Base-by-base conservation (phyloP, 1,140 invertebrate genomes). In the Drosophila ficusphila region DNA sequence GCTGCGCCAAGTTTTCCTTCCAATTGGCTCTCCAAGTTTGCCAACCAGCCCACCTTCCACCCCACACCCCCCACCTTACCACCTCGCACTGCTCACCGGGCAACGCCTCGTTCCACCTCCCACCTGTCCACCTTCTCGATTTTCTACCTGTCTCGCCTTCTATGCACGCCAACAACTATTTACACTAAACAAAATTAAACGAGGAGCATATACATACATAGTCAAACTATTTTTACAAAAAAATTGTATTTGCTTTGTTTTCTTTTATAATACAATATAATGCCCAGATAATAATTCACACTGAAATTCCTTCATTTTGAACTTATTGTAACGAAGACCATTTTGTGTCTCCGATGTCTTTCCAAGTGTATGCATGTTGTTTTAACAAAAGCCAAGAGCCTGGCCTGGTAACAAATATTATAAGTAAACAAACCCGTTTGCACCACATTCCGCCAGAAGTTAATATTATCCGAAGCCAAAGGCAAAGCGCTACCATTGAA, bases 61-160 rank as follows among this genome's bases (percentile, higher is more conserved):
- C 51, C n/a, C n/a, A n/a, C 23, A 31, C 36, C 25, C 14, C 57
- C 23, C 38, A 57, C 58, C 51, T 25, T 27, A 14, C 27, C 19
- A 19, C 36, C 53, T 42, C n/a, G n/a, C n/a, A n/a, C n/a, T n/a
- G n/a, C n/a, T n/a, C n/a, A n/a, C n/a, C n/a, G n/a, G n/a, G n/a
- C n/a, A n/a, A n/a, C n/a, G n/a, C n/a, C n/a, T n/a, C n/a, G n/a
- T n/a, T n/a, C n/a, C 23, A 31, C 36, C 25, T 14, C 57, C 23
- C 38, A 57, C 58, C 51, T 25, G 38, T 19, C 27, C 19, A 19
- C 36, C 53, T 42, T 62, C 36, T 73, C 51, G 25, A 52, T 31
- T 21, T 54, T 57, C 48, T 67, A 76, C 73, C 78, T 81, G 77
- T 81, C 44, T 69, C 36, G 51, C 78, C 73, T 73, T 73, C 48